Conservation (phyloP, 30 jellyfish, hydroid and myxozoan genomes). For the Pelagia noctiluca region DNA sequence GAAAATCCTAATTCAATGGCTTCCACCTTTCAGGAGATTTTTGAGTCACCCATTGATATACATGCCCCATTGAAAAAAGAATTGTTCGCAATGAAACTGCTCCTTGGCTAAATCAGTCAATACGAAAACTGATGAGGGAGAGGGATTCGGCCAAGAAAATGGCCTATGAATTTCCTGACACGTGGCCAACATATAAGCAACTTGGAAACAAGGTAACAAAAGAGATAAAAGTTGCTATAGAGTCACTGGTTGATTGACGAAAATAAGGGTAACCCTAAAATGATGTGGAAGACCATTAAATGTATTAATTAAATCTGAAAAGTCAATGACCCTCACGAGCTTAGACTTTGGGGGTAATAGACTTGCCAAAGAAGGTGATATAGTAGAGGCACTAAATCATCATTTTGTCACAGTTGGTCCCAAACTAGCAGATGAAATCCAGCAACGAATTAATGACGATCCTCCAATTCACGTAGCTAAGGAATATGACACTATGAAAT, state of each 20-base stretch:
- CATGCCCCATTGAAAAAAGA: constrained; percentile 18
- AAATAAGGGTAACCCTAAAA: too few species aligned
- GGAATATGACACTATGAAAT: not conserved
- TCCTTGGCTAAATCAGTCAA: constrained; percentile 46
- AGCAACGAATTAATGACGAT: too few species aligned
- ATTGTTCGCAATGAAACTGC: constrained; percentile 29
- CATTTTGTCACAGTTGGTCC: too few species aligned
- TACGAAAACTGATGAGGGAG: constrained; percentile 42
- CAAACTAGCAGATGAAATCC: too few species aligned
- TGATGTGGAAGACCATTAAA: too few species aligned
- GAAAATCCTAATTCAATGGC: constrained; percentile 48
- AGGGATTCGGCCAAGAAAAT: constrained; percentile 36
- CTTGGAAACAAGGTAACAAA: constrained; percentile 15
- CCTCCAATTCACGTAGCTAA: too few species aligned
- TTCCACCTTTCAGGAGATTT: constrained; percentile 46
- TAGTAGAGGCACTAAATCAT: too few species aligned
- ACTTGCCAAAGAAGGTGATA: too few species aligned
- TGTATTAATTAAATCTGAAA: too few species aligned
- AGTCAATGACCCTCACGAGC: too few species aligned
- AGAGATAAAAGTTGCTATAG: constrained; percentile 13
- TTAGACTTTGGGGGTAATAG: too few species aligned
- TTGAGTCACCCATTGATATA: constrained; percentile 39
- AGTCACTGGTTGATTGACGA: too few species aligned
- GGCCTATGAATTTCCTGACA: constrained; percentile 19
- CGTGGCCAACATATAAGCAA: constrained; percentile 15